These are phyloP conservation scores for Spizaetus ornatus DNA, from an alignment of 2,113 vertebrate species.

Conservation along the genomic window DNA sequence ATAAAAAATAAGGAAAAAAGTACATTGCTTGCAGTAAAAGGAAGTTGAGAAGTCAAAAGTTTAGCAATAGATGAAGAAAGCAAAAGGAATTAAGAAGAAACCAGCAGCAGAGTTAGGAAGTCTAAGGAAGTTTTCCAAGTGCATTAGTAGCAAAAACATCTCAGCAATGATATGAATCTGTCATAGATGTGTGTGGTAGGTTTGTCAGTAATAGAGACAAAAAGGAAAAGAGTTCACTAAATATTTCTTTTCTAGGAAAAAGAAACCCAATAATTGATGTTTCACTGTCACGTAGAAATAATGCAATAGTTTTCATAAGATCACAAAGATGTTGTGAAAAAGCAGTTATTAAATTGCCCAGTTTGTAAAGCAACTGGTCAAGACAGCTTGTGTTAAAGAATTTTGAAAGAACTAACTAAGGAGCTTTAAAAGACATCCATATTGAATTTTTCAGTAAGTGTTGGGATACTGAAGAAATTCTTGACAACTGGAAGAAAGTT, in stretches of 20 bases:
- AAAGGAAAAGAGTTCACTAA: background rate
- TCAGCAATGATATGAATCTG: background rate
- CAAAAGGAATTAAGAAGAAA: background rate
- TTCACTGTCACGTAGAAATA: background rate
- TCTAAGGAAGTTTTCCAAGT: background rate
- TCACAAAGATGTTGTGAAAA: background rate
- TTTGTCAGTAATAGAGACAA: background rate
- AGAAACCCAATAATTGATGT: background rate
- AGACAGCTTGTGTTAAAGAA: background rate
- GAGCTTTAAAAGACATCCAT: background rate
- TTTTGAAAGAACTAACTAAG: background rate
- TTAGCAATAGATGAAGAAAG: background rate
- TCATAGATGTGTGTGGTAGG: background rate
- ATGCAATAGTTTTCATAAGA: background rate
- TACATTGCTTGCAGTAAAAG: background rate
- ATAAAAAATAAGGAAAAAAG: background rate
- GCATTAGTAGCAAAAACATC: background rate
- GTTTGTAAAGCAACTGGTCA: background rate
- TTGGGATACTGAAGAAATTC: background rate
- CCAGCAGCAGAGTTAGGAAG: background rate
- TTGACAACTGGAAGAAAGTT: background rate
- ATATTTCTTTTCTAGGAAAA: background rate
- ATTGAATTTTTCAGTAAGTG: background rate
- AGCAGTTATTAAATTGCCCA: background rate
- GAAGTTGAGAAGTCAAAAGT: background rate